Percentiles rank a stretch among this genome's conserved stretches.
Evolutionary conservation across 1,140 invertebrate species (phyloP).

Genomic region (Hycleus cichorii): DNA sequence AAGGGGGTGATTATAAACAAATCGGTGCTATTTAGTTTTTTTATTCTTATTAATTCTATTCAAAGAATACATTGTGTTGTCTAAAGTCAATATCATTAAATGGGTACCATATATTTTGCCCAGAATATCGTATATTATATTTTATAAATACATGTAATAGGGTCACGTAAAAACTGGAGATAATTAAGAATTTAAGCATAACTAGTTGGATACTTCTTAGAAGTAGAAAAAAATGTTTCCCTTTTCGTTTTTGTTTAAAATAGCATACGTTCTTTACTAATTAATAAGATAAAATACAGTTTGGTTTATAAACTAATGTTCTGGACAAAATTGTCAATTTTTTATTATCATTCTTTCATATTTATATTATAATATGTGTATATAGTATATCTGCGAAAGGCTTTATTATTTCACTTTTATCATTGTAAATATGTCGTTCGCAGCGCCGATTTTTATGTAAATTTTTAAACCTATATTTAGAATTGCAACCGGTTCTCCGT

Average conservation of each 20-base stretch:
- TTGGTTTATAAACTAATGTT: constrained; percentile 15
- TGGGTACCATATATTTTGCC: constrained; percentile 39
- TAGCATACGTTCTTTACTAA: not conserved
- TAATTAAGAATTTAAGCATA: constrained; percentile 8
- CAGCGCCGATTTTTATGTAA: constrained; percentile 29
- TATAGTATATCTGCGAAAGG: constrained; percentile 40
- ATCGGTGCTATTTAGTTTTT: not conserved
- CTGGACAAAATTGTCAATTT: constrained; percentile 35
- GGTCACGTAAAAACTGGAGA: not conserved
- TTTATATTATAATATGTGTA: constrained; percentile 3
- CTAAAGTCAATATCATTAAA: constrained; percentile 43
- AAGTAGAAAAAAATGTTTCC: constrained; percentile 23
- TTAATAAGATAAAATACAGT: not conserved
- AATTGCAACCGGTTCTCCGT: constrained; percentile 36
- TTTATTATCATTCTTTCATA: constrained; percentile 29
- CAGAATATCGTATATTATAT: constrained; percentile 29
- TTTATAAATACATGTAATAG: constrained; percentile 11
- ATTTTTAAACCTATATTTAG: constrained; percentile 29
- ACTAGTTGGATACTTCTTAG: constrained; percentile 29
- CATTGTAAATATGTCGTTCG: constrained; percentile 26
- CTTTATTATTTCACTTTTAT: constrained; percentile 27
- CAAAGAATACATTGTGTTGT: constrained; percentile 43
- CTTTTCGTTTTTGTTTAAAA: too few species aligned
- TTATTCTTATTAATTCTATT: constrained; percentile 39
- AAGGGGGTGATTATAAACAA: not conserved